These are phyloP conservation scores for Drosophila triauraria DNA, from an alignment of 1,140 invertebrate genomes.

Conservation along the genomic window DNA sequence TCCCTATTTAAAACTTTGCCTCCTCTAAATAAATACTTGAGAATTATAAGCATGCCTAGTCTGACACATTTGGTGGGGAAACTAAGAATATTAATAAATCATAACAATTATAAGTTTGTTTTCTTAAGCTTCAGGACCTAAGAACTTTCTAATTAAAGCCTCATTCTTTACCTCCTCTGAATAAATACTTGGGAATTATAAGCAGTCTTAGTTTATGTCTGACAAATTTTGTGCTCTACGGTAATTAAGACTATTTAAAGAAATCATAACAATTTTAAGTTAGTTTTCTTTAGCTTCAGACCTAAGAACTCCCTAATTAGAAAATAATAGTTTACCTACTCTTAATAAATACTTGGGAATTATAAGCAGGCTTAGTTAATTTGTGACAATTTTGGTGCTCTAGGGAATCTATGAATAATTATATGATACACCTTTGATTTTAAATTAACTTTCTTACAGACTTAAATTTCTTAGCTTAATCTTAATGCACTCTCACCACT, in stretches of 20 bases:
- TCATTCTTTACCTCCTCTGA: neutral
- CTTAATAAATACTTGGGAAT: neutral
- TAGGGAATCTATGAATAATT: neutral
- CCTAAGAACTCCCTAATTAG: no score
- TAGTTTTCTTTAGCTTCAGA: no score
- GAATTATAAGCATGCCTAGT: no score
- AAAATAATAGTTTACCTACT: neutral
- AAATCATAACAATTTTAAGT: neutral
- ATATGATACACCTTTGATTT: no score
- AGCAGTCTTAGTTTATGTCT: neutral
- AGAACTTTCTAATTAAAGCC: no score
- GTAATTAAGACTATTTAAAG: neutral
- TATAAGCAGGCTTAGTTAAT: neutral
- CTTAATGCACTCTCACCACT: slow-evolving; percentile 40
- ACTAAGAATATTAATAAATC: no score
- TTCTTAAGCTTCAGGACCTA: no score
- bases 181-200: slow-evolving; percentile 1
- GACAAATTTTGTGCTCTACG: neutral
- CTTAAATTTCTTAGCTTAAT: neutral
- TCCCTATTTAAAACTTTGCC: neutral
- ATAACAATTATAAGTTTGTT: no score
- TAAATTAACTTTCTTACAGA: no score
- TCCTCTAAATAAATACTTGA: neutral
- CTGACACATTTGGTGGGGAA: neutral
- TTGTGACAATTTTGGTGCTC: neutral